A percentile compares a stretch with the other conserved stretches of the same genome.
Evolutionary conservation across 2,113 vertebrate species (phyloP).

Genomic region (Macaca fascicularis): DNA sequence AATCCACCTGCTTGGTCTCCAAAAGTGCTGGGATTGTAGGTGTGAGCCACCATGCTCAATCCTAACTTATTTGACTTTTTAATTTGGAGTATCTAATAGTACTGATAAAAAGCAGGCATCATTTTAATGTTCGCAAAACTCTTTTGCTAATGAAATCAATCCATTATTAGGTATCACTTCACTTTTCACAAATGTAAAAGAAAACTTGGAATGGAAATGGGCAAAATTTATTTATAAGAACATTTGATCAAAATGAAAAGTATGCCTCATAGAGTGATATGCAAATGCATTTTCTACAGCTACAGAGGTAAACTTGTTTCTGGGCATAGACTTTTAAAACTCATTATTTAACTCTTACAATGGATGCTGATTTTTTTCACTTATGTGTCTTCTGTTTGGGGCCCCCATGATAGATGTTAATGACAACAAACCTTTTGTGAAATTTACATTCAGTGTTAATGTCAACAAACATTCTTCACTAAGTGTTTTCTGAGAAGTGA

Average conservation of each 20-base stretch:
- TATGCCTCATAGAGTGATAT: not conserved
- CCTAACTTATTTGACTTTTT: not conserved
- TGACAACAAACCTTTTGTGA: not conserved
- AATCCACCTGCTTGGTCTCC: too few relatives aligned
- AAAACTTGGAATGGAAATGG: not conserved
- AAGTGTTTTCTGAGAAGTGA: not conserved
- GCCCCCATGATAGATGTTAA: not conserved
- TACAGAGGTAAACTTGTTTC: not conserved
- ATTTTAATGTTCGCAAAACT: constrained; percentile 1
- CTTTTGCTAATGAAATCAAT: not conserved
- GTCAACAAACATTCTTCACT: not conserved
- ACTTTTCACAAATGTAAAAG: not conserved
- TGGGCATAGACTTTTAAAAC: not conserved
- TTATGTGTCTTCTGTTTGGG: not conserved
- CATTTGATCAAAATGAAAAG: constrained; percentile 28
- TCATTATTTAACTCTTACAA: not conserved
- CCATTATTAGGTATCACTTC: not conserved
- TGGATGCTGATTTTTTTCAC: not conserved
- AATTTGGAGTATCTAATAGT: not conserved
- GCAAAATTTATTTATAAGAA: not conserved
- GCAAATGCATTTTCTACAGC: not conserved
- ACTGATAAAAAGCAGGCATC: not conserved
- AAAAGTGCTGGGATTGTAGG: too few relatives aligned
- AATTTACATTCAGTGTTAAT: not conserved
- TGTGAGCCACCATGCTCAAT: too few relatives aligned